These are phyloP conservation scores for Urosaurus nigricauda DNA, from an alignment of 2,797 vertebrate species.

Conservation along the genomic window DNA sequence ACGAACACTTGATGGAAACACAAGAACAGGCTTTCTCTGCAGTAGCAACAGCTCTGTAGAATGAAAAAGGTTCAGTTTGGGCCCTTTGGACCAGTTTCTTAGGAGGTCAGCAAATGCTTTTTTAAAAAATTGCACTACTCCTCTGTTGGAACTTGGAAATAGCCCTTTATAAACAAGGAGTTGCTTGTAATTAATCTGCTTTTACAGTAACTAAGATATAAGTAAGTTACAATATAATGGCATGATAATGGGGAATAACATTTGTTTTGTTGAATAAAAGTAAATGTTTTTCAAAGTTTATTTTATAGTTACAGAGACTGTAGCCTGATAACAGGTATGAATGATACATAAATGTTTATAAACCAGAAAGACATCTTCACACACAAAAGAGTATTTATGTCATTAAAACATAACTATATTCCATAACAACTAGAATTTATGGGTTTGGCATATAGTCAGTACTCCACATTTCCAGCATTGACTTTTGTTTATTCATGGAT, in stretches of 20 bases:
- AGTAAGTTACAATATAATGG: too few relatives aligned
- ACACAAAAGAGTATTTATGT: not conserved
- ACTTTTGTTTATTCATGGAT: too few relatives aligned
- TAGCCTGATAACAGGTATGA: not conserved
- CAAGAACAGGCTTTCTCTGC: too few relatives aligned
- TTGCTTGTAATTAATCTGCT: too few relatives aligned
- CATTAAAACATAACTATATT: not conserved
- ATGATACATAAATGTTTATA: not conserved
- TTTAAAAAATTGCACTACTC: not conserved
- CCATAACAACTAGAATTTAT: not conserved
- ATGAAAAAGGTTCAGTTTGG: not conserved
- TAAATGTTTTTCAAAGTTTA: too few relatives aligned
- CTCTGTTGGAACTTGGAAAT: too few relatives aligned
- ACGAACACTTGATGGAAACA: not conserved
- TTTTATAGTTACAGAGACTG: too few relatives aligned
- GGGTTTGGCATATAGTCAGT: not conserved
- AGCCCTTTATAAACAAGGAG: too few relatives aligned
- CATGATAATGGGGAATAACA: too few relatives aligned
- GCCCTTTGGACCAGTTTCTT: not conserved
- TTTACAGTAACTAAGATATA: too few relatives aligned
- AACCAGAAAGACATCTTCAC: not conserved
- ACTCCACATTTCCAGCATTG: not conserved
- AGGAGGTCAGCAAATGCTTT: not conserved
- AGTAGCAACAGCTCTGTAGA: not conserved
- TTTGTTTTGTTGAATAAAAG: too few relatives aligned